phyloP scores from a whole-genome alignment of 23 tunicate species.

The Corella eumyota region DNA sequence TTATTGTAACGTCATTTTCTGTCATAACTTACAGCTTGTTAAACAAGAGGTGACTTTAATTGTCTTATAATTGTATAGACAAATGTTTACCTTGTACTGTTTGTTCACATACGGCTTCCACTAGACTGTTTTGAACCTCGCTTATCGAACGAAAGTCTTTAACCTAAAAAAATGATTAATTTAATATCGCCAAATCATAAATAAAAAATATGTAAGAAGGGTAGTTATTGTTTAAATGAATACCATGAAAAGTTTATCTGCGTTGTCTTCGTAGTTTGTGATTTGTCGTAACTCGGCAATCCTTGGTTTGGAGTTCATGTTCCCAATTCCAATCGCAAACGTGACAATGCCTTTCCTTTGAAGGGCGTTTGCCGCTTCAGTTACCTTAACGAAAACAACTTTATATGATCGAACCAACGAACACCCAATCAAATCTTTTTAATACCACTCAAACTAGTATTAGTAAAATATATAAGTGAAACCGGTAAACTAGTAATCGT shows the following conservation, averaged over 20 bases:
- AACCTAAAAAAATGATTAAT: slow-evolving; percentile 20
- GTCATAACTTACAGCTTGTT: too few relatives aligned
- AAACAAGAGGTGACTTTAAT: too few relatives aligned
- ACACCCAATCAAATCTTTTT: background rate
- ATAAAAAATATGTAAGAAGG: background rate
- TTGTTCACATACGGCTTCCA: slow-evolving; percentile 58
- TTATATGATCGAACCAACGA: background rate
- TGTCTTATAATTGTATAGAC: too few relatives aligned
- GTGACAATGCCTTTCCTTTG: slow-evolving; percentile 47
- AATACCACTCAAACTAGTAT: background rate
- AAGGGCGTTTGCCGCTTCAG: slow-evolving; percentile 27
- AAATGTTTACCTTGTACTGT: slow-evolving; percentile 63
- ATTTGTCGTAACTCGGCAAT: slow-evolving; percentile 27
- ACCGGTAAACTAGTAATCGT: background rate
- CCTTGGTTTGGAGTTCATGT: slow-evolving; percentile 16
- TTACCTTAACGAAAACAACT: slow-evolving; percentile 13
- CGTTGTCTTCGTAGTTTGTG: background rate
- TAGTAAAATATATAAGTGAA: background rate
- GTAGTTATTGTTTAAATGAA: too few relatives aligned
- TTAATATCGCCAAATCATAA: background rate
- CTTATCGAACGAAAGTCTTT: slow-evolving; percentile 34
- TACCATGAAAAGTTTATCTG: slow-evolving; percentile 8
- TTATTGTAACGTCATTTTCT: too few relatives aligned
- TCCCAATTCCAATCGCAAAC: slow-evolving; percentile 64
- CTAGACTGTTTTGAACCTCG: slow-evolving; percentile 15